Percentiles rank a stretch among this genome's conserved stretches.
phyloP scores from a whole-genome alignment of 2,113 vertebrate species.

The Chloropsis hardwickii region DNA sequence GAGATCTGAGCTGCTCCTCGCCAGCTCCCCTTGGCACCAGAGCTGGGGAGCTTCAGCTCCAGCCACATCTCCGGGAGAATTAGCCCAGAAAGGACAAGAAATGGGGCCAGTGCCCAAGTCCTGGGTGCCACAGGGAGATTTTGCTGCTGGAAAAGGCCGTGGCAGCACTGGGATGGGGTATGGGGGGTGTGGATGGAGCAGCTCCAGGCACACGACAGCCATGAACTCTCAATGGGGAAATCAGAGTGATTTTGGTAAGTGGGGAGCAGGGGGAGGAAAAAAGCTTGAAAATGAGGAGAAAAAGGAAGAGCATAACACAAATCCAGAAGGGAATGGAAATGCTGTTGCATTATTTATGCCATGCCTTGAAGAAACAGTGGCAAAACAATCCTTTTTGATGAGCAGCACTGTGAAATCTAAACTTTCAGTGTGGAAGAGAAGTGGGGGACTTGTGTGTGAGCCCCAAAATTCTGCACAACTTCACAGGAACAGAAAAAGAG shows the following conservation, averaged over 20 bases:
- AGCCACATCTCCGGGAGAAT: accelerated
- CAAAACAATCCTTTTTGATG: not conserved
- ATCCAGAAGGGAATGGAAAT: not conserved
- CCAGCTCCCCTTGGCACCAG: not conserved
- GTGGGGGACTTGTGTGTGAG: not conserved
- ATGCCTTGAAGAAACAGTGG: not conserved
- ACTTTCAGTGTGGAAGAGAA: not conserved
- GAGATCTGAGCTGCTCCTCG: not conserved
- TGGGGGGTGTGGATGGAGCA: not conserved
- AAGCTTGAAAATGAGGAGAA: not conserved
- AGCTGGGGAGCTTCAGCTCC: not conserved
- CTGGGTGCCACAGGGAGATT: not conserved
- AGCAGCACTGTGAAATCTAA: not conserved
- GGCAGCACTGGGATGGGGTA: not conserved
- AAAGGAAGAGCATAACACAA: not conserved
- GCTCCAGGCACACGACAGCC: accelerated
- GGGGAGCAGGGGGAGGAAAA: not conserved
- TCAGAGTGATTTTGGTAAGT: not conserved
- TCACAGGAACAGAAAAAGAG: not conserved
- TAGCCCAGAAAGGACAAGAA: not conserved
- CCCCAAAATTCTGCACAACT: not conserved
- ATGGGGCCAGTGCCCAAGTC: not conserved
- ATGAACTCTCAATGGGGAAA: accelerated
- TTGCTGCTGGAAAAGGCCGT: not conserved
- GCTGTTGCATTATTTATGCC: not conserved